Evolutionary conservation across 2,113 vertebrate species (phyloP).

Genomic region (Platichthys flesus): DNA sequence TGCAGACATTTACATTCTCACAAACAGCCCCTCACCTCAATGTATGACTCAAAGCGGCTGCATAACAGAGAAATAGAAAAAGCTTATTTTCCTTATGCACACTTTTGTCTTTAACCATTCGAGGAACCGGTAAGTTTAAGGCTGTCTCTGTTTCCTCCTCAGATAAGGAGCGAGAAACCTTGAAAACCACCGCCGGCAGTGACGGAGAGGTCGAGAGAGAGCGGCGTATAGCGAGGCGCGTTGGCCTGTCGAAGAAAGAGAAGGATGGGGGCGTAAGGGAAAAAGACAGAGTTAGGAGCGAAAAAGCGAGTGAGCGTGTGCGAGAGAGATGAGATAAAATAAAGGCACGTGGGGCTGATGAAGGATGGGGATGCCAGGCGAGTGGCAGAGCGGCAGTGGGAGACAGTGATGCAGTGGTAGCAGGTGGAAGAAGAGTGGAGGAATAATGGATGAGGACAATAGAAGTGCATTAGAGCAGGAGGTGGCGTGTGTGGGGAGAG

Average conservation of each 20-base stretch:
- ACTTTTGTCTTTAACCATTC: too few relatives aligned
- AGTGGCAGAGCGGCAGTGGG: constrained; percentile 66
- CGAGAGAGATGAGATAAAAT: constrained; percentile 55
- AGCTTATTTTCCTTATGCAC: too few relatives aligned
- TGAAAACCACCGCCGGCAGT: constrained; percentile 37
- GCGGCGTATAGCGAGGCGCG: not conserved
- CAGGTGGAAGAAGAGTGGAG: constrained; percentile 50
- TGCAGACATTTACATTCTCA: not conserved
- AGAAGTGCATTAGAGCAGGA: constrained; percentile 82
- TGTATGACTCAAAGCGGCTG: too few relatives aligned
- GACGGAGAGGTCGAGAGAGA: constrained; percentile 30
- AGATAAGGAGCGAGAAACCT: constrained; percentile 35
- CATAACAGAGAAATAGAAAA: too few relatives aligned
- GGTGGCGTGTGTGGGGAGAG: constrained; percentile 17
- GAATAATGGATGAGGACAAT: constrained; percentile 85
- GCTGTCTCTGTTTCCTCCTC: constrained; percentile 23
- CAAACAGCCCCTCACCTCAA: too few relatives aligned
- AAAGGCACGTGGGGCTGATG: constrained; percentile 44
- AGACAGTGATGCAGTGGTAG: constrained; percentile 80
- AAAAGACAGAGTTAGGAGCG: constrained; percentile 59
- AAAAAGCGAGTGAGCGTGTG: constrained; percentile 28
- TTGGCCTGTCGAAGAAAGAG: constrained; percentile 37
- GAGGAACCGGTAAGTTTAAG: not conserved
- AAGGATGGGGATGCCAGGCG: constrained; percentile 71
- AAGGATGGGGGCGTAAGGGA: constrained; percentile 48